A percentile compares a stretch with the other conserved stretches of the same genome.
phyloP scores from a whole-genome alignment of 2,797 vertebrate genomes.

The Halcyon badia region DNA sequence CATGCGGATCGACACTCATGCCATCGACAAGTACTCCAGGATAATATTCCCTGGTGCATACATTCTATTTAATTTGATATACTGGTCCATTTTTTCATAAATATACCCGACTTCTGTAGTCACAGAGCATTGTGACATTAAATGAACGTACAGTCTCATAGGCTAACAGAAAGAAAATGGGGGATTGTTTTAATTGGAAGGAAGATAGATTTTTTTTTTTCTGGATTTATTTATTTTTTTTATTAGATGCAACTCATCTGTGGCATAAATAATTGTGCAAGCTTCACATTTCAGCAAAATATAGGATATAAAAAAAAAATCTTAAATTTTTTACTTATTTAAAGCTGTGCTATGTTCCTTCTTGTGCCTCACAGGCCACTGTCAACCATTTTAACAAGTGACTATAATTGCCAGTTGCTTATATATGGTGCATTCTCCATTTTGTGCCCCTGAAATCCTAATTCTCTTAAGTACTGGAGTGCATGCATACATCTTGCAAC shows the following conservation, averaged over 20 bases:
- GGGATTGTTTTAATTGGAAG: background rate
- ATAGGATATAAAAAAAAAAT: background rate
- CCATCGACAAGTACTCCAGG: conserved; percentile 93
- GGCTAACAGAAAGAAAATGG: background rate
- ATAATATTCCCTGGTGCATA: conserved; percentile 92
- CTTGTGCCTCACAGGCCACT: conserved; percentile 68
- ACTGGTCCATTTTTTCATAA: conserved; percentile 94
- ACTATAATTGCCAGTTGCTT: conserved; percentile 30
- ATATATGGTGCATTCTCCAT: background rate
- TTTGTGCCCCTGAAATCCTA: background rate
- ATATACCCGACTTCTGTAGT: background rate
- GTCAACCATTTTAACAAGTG: conserved; percentile 37
- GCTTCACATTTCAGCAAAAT: conserved; percentile 17
- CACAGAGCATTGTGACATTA: background rate
- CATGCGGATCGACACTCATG: conserved; percentile 91
- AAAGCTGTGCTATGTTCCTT: conserved; percentile 52
- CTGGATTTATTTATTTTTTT: background rate
- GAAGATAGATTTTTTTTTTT: background rate
- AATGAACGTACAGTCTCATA: background rate
- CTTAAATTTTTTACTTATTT: conserved; percentile 42
- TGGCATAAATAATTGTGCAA: conserved; percentile 31
- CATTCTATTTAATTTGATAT: conserved; percentile 93
- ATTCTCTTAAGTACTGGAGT: background rate
- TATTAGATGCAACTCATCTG: background rate
- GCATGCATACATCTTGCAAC: background rate